phyloP scores from a whole-genome alignment of 2,113 vertebrate genomes.

The Ibidorhyncha struthersii region DNA sequence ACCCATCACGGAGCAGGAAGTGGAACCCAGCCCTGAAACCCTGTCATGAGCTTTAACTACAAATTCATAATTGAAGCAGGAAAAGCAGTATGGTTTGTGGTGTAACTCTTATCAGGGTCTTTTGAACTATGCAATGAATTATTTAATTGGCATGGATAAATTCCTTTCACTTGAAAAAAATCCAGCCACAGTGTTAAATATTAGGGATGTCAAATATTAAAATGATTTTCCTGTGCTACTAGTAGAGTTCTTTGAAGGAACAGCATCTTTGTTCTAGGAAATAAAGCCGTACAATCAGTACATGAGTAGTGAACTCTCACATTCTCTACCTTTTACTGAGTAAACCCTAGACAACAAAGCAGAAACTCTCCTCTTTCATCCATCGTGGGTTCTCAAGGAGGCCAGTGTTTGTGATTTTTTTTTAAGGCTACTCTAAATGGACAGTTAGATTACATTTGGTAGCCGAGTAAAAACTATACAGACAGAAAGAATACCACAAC shows the following conservation, averaged over 20 bases:
- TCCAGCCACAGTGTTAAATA: constrained; percentile 7
- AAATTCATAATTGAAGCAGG: constrained; percentile 43
- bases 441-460: not conserved
- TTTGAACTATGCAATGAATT: constrained; percentile 64
- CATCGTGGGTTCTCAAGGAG: constrained; percentile 8
- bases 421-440: constrained; percentile 24
- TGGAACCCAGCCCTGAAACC: constrained; percentile 45
- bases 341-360: constrained; percentile 39
- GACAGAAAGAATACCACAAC: not conserved
- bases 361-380: constrained; percentile 12
- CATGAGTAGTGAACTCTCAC: constrained; percentile 22
- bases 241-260: constrained; percentile 64
- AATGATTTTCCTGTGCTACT: constrained; percentile 48
- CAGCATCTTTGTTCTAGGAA: constrained; percentile 67
- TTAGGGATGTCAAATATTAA: constrained; percentile 61
- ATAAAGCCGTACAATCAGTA: constrained; percentile 50
- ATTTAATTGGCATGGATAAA: constrained; percentile 71
- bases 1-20: not conserved
- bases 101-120: constrained; percentile 58
- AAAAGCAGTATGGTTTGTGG: constrained; percentile 49
- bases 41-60: constrained; percentile 19
- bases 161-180: constrained; percentile 68
- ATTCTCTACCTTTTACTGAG: constrained; percentile 47
- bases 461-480: not conserved
- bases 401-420: constrained; percentile 6